Base-by-base conservation (phyloP, 2,797 vertebrate species). In the Rallus crepitans region DNA sequence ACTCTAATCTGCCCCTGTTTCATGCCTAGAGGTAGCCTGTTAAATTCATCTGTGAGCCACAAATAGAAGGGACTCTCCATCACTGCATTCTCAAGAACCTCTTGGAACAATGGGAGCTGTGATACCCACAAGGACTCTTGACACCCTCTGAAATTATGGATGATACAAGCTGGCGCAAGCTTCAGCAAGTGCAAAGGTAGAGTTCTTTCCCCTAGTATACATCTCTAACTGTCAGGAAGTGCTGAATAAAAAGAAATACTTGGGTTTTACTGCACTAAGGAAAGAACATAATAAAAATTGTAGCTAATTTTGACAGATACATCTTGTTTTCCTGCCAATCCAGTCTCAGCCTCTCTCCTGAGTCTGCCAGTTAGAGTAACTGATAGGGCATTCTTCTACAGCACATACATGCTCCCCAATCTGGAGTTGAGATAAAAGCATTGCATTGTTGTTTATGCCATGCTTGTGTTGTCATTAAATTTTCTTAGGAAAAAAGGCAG, bases 11-110 rank as follows among this genome's bases (percentile, higher is more conserved):
- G 30, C 31, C 73, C 48, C 59, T n/a, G 18, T 19, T 72, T 56
- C 78, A 30, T 73, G 64, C n/a, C 73, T 76, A n/a, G 84, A 82
- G 73, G 65, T 82, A 92, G 83, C n/a, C 60, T 66, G 8, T 48
- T 80, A 80, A 95, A 70, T 91, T 45, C 25, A 42, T 73, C 50
- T 7, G 15, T 5, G 47, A 82, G 37, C 82, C 73, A 93, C 50
- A 87, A 72, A 65, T 69, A 7, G 1, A 76, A 93, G 70, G 50
- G 80, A 79, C 70, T 73, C 93, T 60, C 31, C 69, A 53, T 87
- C 40, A 47, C 0, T 57, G 72, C 64, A 39, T 81, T 93, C 45
- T 55, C 78, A 70, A 60, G 52, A 87, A 35, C 42, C 55, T 87
- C 45, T 42, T 73, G 33, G 15, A 2, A 9, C 69, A 83, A 86